Evolutionary conservation across 64 coral and sea anemone species (phyloP).

Genomic region (Orbicella faveolata): DNA sequence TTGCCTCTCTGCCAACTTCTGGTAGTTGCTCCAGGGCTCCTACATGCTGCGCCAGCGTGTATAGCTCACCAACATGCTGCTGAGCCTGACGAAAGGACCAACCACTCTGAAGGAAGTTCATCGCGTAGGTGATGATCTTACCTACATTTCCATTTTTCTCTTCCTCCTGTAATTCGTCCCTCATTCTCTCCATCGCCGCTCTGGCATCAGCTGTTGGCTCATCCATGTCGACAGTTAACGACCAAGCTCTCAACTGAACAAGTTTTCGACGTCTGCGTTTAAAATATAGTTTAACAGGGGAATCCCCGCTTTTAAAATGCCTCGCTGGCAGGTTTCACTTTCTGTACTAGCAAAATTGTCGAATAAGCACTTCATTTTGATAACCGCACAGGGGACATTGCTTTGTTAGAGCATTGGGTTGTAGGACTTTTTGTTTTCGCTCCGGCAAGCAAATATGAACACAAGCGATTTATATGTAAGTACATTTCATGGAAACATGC

Average conservation of each 20-base stretch:
- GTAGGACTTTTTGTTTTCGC: too few species aligned
- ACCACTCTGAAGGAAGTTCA: conserved; percentile 16
- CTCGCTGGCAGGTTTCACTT: too few species aligned
- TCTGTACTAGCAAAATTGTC: too few species aligned
- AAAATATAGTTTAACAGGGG: conserved; percentile 1
- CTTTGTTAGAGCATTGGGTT: too few species aligned
- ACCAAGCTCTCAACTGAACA: background rate
- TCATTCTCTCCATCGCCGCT: background rate
- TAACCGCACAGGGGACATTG: too few species aligned
- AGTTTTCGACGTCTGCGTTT: background rate
- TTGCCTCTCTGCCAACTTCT: conserved; percentile 50
- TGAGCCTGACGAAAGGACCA: conserved; percentile 39
- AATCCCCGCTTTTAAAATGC: background rate
- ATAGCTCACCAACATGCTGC: conserved; percentile 29
- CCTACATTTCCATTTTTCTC: conserved; percentile 51
- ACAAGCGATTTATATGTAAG: too few species aligned
- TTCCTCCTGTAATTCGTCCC: conserved; percentile 34
- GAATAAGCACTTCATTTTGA: too few species aligned
- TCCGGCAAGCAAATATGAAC: too few species aligned
- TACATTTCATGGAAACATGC: too few species aligned
- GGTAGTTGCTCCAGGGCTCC: conserved; percentile 15
- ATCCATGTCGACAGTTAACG: conserved; percentile 16
- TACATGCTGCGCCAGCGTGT: conserved; percentile 32
- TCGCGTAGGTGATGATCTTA: conserved; percentile 42
- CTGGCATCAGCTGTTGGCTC: background rate